These are phyloP conservation scores for Blastomussa wellsi DNA, from an alignment of 92 coral and sea anemone genomes.

Conservation along the genomic window DNA sequence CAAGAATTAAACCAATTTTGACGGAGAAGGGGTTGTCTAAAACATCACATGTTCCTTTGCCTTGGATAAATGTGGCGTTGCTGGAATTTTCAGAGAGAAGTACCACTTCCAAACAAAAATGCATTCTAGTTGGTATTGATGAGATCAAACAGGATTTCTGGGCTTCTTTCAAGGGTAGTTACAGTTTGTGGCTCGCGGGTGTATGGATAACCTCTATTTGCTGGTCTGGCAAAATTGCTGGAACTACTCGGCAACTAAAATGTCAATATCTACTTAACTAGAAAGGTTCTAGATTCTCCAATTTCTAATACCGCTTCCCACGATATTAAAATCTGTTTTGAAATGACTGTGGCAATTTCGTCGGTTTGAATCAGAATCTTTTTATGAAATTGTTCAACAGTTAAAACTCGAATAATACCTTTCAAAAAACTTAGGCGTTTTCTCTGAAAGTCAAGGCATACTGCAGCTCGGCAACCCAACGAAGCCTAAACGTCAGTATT, in stretches of 20 bases:
- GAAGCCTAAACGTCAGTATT: too few species aligned
- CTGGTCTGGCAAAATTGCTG: too few species aligned
- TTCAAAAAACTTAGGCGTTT: too few species aligned
- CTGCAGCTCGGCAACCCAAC: too few species aligned
- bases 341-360: not conserved
- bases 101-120: not conserved
- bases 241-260: too few species aligned
- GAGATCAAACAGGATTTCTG: not conserved
- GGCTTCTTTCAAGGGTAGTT: not conserved
- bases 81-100: not conserved
- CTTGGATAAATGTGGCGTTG: not conserved
- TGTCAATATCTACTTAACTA: too few species aligned
- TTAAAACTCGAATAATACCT: too few species aligned
- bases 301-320: too few species aligned
- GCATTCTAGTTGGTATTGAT: not conserved
- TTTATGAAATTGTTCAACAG: too few species aligned
- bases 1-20: not conserved
- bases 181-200: not conserved
- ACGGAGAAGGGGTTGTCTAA: not conserved
- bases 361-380: not conserved
- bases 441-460: too few species aligned
- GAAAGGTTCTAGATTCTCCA: too few species aligned
- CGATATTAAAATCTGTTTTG: not conserved
- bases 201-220: not conserved
- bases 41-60: not conserved